Conservation (phyloP, 2,113 vertebrate species). For the Myotis davidii region DNA sequence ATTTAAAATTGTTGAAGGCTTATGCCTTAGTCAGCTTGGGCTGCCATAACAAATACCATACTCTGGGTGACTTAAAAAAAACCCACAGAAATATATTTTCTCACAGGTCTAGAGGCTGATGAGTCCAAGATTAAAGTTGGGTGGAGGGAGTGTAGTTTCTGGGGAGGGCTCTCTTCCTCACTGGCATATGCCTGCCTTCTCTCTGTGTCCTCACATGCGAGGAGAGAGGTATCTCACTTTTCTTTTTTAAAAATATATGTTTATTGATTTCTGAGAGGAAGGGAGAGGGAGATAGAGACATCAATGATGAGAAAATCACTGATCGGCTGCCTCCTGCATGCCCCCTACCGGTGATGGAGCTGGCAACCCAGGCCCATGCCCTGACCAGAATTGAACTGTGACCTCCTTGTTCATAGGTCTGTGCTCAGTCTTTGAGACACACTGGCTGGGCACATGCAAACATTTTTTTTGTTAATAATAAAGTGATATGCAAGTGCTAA, state of each 20-base stretch:
- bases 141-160: background rate
- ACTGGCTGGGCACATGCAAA: background rate
- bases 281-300: too few species aligned
- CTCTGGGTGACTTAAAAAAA: background rate
- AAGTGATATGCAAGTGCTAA: background rate
- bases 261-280: too few species aligned
- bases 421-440: too few species aligned
- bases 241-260: too few species aligned
- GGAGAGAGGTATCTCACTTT: background rate
- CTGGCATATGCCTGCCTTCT: background rate
- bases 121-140: background rate
- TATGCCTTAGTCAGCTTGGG: background rate
- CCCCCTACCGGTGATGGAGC: too few species aligned
- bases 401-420: too few species aligned
- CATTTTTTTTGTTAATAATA: background rate
- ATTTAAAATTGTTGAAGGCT: slow-evolving; percentile 3
- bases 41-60: background rate
- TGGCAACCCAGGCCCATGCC: too few species aligned
- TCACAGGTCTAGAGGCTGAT: background rate
- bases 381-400: too few species aligned
- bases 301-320: too few species aligned
- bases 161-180: background rate
- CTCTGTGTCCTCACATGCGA: background rate
- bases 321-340: too few species aligned
- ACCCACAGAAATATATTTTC: background rate